Evolutionary conservation across 2,888 invertebrate species (phyloP).

Genomic region (Ochropacha duplaris): DNA sequence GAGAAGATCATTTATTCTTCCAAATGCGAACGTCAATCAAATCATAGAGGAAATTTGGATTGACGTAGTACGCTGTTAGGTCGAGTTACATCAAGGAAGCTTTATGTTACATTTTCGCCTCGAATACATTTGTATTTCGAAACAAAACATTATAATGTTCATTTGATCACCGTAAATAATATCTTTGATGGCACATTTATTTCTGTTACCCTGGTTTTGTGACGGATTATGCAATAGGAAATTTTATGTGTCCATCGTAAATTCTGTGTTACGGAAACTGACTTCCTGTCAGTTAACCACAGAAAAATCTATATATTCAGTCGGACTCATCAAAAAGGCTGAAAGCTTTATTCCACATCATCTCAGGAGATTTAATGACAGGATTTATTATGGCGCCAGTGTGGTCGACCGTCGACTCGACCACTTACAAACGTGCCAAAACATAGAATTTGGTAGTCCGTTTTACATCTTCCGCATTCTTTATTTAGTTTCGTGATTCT

Average conservation of each 20-base stretch:
- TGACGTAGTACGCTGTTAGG: conserved; percentile 27
- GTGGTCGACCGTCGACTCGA: conserved; percentile 19
- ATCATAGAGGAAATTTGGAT: conserved; percentile 41
- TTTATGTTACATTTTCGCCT: conserved; percentile 39
- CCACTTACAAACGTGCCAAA: conserved; percentile 32
- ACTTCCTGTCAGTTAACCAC: conserved; percentile 38
- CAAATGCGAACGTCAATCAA: conserved; percentile 60
- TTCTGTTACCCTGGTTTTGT: conserved; percentile 28
- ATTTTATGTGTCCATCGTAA: conserved; percentile 23
- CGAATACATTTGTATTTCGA: conserved; percentile 31
- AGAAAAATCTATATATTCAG: neutral
- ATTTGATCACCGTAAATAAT: conserved; percentile 34
- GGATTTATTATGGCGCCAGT: conserved; percentile 26
- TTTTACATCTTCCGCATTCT: conserved; percentile 73
- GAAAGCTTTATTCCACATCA: conserved; percentile 1
- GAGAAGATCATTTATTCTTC: conserved; percentile 52
- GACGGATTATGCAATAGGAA: conserved; percentile 22
- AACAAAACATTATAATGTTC: conserved; percentile 25
- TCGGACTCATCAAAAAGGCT: conserved; percentile 1
- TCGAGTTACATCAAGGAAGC: conserved; percentile 49
- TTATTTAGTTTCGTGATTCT: conserved; percentile 55
- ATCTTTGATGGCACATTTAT: conserved; percentile 32
- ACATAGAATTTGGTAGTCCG: conserved; percentile 41
- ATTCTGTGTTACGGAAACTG: conserved; percentile 40
- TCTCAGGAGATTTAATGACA: conserved; percentile 1